Percentiles rank a stretch among this genome's conserved stretches.
Conservation (phyloP, 1,140 invertebrate species). For the Bombus superbus region DNA sequence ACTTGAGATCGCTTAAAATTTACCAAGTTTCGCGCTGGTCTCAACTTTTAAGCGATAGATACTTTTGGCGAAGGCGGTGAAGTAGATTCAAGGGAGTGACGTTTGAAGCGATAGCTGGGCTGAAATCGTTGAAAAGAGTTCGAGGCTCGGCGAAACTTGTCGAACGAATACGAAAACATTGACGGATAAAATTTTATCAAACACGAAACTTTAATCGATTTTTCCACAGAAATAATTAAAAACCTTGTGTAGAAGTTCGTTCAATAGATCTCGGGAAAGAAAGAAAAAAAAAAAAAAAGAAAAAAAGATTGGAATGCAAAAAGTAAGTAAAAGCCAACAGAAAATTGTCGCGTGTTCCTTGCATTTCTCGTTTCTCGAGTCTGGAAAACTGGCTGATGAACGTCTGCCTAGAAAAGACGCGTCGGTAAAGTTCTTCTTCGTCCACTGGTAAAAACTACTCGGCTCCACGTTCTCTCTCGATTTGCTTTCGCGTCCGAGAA, state of each 20-base stretch:
- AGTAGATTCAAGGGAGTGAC: conserved; percentile 20
- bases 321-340: conserved; percentile 26
- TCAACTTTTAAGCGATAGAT: conserved; percentile 62
- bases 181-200: conserved; percentile 22
- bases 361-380: conserved; percentile 43
- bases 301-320: neutral
- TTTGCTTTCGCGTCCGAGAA: conserved; percentile 63
- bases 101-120: neutral
- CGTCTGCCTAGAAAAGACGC: conserved; percentile 50
- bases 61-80: conserved; percentile 25
- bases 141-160: neutral
- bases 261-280: neutral
- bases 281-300: neutral
- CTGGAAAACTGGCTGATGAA: conserved; percentile 50
- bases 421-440: conserved; percentile 38
- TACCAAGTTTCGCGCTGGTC: conserved; percentile 59
- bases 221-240: neutral
- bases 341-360: conserved; percentile 28
- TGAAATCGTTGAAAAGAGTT: conserved; percentile 21
- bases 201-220: neutral
- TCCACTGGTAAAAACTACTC: conserved; percentile 48
- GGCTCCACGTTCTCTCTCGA: conserved; percentile 56
- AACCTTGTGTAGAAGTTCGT: neutral
- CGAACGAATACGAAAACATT: neutral
- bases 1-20: conserved; percentile 65